Evolutionary conservation across 1,140 invertebrate species (phyloP), one percentile per base, ranked within the genome.

Genomic region (Formica exsecta): DNA sequence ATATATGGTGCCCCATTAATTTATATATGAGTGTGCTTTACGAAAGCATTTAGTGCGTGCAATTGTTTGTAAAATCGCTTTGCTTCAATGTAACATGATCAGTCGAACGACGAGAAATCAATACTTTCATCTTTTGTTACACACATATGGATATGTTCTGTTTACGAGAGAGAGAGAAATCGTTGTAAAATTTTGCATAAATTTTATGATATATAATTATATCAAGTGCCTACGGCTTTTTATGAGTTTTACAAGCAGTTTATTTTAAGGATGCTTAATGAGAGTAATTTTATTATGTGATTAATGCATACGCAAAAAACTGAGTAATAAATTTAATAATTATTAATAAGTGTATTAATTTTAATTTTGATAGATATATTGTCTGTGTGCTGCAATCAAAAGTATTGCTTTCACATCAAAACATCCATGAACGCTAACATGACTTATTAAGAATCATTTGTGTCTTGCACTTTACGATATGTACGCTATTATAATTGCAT

Each of bases 21-120:
- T 77, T 77, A 77, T 77, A 65, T 77, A 65, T 29, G 19, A 77
- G 59, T 32, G 7, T n/a, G 11, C 25, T 66, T 66, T 66, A 66
- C 75, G 25, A 22, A 41, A 65, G 19, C 61, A 32, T 65, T 77
- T 65, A 41, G 22, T 36, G 36, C 25, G 38, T 6, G 38, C 22
- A 44, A 77, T 77, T 77, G 29, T 77, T 77, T 32, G 25, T 65
- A 36, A 65, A 65, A 48, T 65, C 16, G 25, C n/a, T 32, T 25
- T 22, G 29, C 6, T 13, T 48, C 36, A 48, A 22, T 36, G 57
- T n/a, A 76, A 44, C 59, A 25, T 9, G 19, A 65, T 13, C 4
- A 29, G 25, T 25, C 36, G 38, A 32, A 29, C 74, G 41, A 44
- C 19, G 29, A 29, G 41, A 48, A 77, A 65, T 77, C 16, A 61